These are phyloP conservation scores for Hippocampus mohnikei DNA, from an alignment of 2,113 vertebrate genomes.

Conservation along the genomic window DNA sequence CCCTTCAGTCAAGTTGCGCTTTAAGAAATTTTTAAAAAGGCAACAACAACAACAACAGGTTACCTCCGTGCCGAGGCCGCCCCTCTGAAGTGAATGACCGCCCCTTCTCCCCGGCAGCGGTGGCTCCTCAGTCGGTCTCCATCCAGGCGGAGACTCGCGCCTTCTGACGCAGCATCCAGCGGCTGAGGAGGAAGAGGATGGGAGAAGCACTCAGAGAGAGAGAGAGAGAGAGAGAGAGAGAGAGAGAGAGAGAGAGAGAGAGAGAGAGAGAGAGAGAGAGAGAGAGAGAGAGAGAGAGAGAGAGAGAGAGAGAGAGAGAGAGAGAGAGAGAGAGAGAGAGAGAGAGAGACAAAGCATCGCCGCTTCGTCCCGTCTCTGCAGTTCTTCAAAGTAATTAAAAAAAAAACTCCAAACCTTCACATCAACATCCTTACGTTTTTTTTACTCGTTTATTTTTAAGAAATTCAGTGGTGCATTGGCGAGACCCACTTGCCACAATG, in stretches of 20 bases:
- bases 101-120: constrained; percentile 17
- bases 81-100: not conserved
- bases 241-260: no score
- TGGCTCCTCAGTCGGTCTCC: constrained; percentile 43
- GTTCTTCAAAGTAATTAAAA: constrained; percentile 1
- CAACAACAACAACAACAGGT: constrained; percentile 62
- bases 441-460: not conserved
- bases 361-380: constrained; percentile 18
- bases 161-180: constrained; percentile 46
- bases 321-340: not conserved
- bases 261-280: not conserved
- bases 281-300: not conserved
- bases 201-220: not conserved
- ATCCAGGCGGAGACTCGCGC: constrained; percentile 39
- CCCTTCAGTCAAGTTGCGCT: not conserved
- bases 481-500: not conserved
- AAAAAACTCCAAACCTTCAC: not conserved
- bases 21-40: not conserved
- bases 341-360: constrained; percentile 11
- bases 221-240: not conserved
- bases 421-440: not conserved
- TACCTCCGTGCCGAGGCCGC: constrained; percentile 38
- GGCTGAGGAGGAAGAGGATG: constrained; percentile 20
- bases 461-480: not conserved
- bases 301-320: not conserved